phyloP scores from a whole-genome alignment of 2,113 vertebrate species.

The Otis tarda region DNA sequence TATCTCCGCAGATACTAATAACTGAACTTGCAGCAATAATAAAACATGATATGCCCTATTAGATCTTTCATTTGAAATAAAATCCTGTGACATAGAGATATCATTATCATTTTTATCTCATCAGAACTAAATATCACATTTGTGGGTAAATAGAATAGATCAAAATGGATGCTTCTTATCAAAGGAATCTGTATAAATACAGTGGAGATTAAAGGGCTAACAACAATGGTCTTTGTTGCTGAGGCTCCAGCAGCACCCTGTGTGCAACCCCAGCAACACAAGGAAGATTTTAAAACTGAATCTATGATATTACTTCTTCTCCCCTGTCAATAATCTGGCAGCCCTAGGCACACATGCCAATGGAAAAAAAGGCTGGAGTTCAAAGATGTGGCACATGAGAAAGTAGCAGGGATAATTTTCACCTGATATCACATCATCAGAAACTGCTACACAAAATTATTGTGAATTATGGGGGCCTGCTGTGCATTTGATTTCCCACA shows the following conservation, averaged over 20 bases:
- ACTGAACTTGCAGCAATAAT: background rate
- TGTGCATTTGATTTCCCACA: conserved; percentile 78
- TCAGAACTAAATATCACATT: conserved; percentile 42
- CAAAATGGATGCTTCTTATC: background rate
- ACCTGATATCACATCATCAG: conserved; percentile 68
- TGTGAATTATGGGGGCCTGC: conserved; percentile 74
- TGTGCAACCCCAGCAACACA: background rate
- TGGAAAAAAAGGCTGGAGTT: conserved; percentile 40
- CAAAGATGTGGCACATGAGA: conserved; percentile 32
- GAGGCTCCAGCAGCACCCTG: conserved; percentile 5
- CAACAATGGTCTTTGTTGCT: background rate
- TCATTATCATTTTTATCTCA: conserved; percentile 24
- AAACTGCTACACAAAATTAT: conserved; percentile 73
- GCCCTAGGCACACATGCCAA: conserved; percentile 41
- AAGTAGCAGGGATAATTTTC: conserved; percentile 62
- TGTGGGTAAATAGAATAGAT: conserved; percentile 38
- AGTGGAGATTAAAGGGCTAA: background rate
- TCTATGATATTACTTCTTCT: conserved; percentile 32
- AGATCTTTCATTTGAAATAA: conserved; percentile 57
- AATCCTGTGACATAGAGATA: conserved; percentile 24
- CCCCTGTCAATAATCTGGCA: conserved; percentile 46
- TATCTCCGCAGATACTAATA: background rate
- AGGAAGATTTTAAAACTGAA: conserved; percentile 31
- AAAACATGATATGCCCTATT: conserved; percentile 12
- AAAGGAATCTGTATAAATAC: background rate